These are phyloP conservation scores for Lepidurus packardi DNA, from an alignment of 1,140 invertebrate species.

Conservation along the genomic window DNA sequence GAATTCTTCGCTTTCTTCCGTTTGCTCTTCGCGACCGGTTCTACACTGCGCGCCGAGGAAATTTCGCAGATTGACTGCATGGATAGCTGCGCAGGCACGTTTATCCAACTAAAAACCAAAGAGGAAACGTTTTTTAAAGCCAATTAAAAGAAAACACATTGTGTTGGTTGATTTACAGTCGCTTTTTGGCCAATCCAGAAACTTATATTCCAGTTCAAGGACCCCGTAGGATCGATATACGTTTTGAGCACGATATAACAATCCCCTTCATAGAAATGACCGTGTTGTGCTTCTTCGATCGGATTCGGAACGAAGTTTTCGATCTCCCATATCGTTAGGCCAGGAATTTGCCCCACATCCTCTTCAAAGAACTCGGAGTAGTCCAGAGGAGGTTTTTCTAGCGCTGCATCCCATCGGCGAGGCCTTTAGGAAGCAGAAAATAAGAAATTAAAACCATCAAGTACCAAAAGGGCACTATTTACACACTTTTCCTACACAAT, in stretches of 20 bases:
- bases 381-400: conserved; percentile 93
- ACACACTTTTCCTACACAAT: too few species aligned
- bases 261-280: conserved; percentile 98
- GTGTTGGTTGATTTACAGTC: conserved; percentile 57
- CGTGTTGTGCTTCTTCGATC: conserved; percentile 81
- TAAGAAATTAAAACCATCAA: not conserved
- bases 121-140: conserved; percentile 22
- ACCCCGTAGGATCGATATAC: conserved; percentile 67
- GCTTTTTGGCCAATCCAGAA: conserved; percentile 98
- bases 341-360: conserved; percentile 85
- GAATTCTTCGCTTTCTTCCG: conserved; percentile 94
- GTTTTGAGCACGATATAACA: conserved; percentile 98
- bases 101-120: conserved; percentile 73
- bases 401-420: conserved; percentile 78
- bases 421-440: conserved; percentile 39
- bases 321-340: conserved; percentile 92
- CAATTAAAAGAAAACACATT: conserved; percentile 27
- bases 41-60: conserved; percentile 89
- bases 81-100: conserved; percentile 96
- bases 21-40: conserved; percentile 96
- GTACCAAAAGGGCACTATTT: too few species aligned
- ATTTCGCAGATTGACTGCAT: conserved; percentile 96
- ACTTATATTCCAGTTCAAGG: conserved; percentile 89
- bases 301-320: conserved; percentile 97
- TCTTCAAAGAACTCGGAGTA: conserved; percentile 99